Conservation (phyloP, 1,140 invertebrate species). For the Drosophila cardini region DNA sequence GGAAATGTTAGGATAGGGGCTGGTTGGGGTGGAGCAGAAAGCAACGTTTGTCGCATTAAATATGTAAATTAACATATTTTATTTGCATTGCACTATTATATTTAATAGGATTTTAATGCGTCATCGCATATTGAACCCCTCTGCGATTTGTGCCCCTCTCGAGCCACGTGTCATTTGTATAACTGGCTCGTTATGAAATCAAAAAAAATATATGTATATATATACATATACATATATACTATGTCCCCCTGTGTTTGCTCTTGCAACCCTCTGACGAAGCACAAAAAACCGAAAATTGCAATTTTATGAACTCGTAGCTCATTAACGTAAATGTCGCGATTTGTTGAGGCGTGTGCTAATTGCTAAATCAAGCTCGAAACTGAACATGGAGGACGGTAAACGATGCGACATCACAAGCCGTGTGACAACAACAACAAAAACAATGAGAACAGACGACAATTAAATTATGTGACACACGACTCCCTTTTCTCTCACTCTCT, state of each 20-base stretch:
- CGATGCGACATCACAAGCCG: conserved; percentile 4
- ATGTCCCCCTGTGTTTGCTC: not conserved
- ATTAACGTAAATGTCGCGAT: conserved; percentile 29
- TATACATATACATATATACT: not conserved
- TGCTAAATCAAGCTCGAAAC: conserved; percentile 69
- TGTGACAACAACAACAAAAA: conserved; percentile 1
- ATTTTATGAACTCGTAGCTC: conserved; percentile 55
- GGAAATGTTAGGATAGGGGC: no score
- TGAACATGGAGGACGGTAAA: conserved; percentile 12
- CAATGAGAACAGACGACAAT: conserved; percentile 42
- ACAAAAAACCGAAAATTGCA: conserved; percentile 45
- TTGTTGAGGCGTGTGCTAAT: conserved; percentile 59
- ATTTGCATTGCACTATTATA: conserved; percentile 46
- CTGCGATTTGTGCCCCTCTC: not conserved
- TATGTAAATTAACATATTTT: conserved; percentile 71
- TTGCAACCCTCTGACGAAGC: not conserved
- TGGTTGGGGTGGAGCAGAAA: not conserved
- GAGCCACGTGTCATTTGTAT: conserved; percentile 28
- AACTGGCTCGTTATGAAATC: conserved; percentile 8
- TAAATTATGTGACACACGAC: conserved; percentile 63
- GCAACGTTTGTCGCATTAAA: conserved; percentile 44
- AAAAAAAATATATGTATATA: not conserved
- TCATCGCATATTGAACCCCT: not conserved
- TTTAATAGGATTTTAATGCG: conserved; percentile 70
- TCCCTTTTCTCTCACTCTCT: not conserved